A percentile compares a stretch with the other conserved stretches of the same genome.
Evolutionary conservation across 2,113 vertebrate species (phyloP).

Genomic region (Potamarius usumacintae): DNA sequence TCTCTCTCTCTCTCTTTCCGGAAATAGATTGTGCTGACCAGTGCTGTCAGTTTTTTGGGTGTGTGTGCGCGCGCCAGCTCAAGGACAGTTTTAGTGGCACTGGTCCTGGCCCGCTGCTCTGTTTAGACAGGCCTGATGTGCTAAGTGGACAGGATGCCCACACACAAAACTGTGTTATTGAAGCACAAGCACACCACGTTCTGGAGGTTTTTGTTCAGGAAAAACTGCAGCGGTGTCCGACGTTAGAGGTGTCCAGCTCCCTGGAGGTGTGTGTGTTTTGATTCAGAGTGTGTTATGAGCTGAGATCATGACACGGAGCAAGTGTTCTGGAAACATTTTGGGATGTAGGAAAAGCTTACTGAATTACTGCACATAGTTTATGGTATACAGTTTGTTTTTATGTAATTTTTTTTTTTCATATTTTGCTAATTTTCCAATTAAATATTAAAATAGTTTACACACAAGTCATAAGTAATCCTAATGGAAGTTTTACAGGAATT

Average conservation of each 20-base stretch:
- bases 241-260: neutral
- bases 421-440: neutral
- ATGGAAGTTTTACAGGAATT: too few species aligned
- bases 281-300: too few species aligned
- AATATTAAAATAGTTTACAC: neutral
- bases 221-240: neutral
- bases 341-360: neutral
- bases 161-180: neutral
- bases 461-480: neutral
- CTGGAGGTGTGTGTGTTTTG: neutral
- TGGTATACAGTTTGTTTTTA: neutral
- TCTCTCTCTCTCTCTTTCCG: neutral
- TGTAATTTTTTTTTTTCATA: neutral
- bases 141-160: constrained; percentile 32
- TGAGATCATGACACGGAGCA: neutral
- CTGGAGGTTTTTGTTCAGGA: neutral
- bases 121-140: constrained; percentile 42
- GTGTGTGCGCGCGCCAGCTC: constrained; percentile 2
- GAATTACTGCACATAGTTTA: neutral
- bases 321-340: neutral
- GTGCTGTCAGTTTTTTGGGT: neutral
- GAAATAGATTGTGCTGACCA: constrained; percentile 47
- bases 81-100: constrained; percentile 43
- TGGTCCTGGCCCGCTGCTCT: constrained; percentile 16
- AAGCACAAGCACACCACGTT: neutral